Base-by-base conservation (phyloP, 2,797 vertebrate genomes). In the Lophius americanus region DNA sequence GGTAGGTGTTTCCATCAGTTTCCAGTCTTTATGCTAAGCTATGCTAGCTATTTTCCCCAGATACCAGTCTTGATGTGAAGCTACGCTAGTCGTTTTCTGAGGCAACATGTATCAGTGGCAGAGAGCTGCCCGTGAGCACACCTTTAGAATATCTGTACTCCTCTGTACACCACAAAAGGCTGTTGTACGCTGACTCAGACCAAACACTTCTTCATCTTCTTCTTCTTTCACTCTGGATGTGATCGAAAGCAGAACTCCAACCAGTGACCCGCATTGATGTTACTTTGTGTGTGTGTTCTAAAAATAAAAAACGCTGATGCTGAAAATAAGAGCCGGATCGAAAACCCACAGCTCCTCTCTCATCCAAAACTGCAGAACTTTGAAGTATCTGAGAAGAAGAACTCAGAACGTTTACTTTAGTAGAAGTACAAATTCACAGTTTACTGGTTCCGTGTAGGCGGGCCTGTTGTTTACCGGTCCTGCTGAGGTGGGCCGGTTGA, bases 221-320 rank as follows among this genome's bases (percentile, higher is more conserved):
- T 69, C 64, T 38, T 35, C 67, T 73, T 81, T 68, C 51, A 68
- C 0, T 13, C 0, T 3, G 42, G 47, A 11, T 8, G 44, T 36
- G 3, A 37, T 13, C 13, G 53, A 48, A 3, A 3, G 4, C n/a
- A 14, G 14, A 47, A 64, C 35, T 47, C 13, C 23, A 57, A 66
- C 52, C 41, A 3, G 14, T 35, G 60, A 71, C 33, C 2, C 9
- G 57, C 61, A 39, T 38, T 7, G 32, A 39, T n/a, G 63, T 68
- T 55, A 68, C 70, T 64, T 73, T 67, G 62, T 74, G 78, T 52
- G 35, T 52, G 39, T 5, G 10, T 4, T 14, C 4, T 14, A 9
- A 14, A 5, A 23, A 8, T 9, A 23, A 11, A 50, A 5, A 52
- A 6, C 2, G 51, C 12, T 13, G 54, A 32, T 12, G 38, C 10